Evolutionary conservation across 2,113 vertebrate species (phyloP), one percentile per base, ranked within the genome.

Genomic region (Dissostichus mawsoni): DNA sequence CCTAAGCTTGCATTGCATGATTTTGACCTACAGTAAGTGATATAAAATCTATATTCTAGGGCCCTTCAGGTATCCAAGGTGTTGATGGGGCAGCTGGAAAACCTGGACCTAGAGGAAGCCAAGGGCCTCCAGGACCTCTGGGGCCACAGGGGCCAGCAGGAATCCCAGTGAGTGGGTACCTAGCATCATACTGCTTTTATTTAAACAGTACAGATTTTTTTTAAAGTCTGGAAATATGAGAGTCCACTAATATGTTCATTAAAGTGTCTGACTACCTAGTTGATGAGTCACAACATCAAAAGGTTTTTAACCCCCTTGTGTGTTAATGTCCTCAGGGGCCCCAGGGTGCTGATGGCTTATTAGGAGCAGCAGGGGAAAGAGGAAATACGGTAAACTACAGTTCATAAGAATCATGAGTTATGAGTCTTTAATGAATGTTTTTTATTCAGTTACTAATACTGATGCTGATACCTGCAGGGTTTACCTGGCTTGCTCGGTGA

Each of bases 141-240:
- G 96, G 97, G 4, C 83, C 73, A 77, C 70, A 75, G 33, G 97
- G 96, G 4, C 90, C 81, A 0, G 8, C 87, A 77, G 97, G 97
- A 88, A 95, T 94, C 84, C 91, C 84, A 89, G 97, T 98, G 94
- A 96, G 96, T 95, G 84, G 76, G 87, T 90, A 88, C 85, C 76
- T 75, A 78, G 62, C 41, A 52, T 78, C 17, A 7, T 61, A 78
- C 51, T 85, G 66, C 56, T 72, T 64, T 57, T 47, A 10, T 3
- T n/a, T 13, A 10, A 20, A 36, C 13, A 9, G 36, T 14, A 14
- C 2, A 57, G 11, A 25, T 12, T 61, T 14, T 14, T 50, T 7
- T 2, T 44, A 36, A 36, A 11, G n/a, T 47, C 4, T 69, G 5
- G 4, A 71, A 53, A 53, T 23, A 57, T 18, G 1, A 8, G 62